A percentile compares a stretch with the other conserved stretches of the same genome.
These are phyloP conservation scores for Nebria brevicollis DNA, from an alignment of 2,888 invertebrate genomes.

Conservation along the genomic window DNA sequence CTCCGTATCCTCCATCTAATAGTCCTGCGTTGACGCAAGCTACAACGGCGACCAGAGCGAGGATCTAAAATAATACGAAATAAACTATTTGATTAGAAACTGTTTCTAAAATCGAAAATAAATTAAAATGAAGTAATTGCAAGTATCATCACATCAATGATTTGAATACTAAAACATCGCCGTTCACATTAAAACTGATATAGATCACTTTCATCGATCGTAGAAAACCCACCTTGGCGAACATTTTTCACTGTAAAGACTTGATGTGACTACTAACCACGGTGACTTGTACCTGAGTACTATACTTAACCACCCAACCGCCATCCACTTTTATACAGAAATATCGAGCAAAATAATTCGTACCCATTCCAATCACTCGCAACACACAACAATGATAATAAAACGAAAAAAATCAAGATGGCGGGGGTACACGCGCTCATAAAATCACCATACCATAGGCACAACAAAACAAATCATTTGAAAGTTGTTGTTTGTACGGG, in stretches of 20 bases:
- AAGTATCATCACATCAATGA: not conserved
- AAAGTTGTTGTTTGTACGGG: constrained; percentile 33
- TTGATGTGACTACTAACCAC: constrained; percentile 24
- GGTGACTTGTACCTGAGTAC: constrained; percentile 21
- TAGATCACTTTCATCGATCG: constrained; percentile 1
- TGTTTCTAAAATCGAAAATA: too few species aligned
- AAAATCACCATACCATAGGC: constrained; percentile 20
- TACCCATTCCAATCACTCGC: constrained; percentile 33
- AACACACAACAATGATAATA: constrained; percentile 4
- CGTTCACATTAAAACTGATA: not conserved
- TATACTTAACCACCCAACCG: constrained; percentile 18
- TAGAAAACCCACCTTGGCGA: constrained; percentile 30
- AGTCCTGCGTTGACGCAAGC: constrained; percentile 29
- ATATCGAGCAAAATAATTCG: constrained; percentile 33
- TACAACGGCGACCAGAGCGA: constrained; percentile 17
- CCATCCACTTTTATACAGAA: constrained; percentile 39
- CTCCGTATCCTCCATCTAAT: constrained; percentile 27
- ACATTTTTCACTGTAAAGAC: constrained; percentile 27
- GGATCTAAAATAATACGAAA: not conserved
- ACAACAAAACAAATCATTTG: constrained; percentile 34
- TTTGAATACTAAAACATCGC: not conserved
- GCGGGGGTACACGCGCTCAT: constrained; percentile 32
- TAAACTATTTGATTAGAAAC: too few species aligned
- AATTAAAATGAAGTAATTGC: too few species aligned
- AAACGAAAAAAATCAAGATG: constrained; percentile 21